phyloP scores from a whole-genome alignment of 2,113 vertebrate species.

The Catharus bicknelli region DNA sequence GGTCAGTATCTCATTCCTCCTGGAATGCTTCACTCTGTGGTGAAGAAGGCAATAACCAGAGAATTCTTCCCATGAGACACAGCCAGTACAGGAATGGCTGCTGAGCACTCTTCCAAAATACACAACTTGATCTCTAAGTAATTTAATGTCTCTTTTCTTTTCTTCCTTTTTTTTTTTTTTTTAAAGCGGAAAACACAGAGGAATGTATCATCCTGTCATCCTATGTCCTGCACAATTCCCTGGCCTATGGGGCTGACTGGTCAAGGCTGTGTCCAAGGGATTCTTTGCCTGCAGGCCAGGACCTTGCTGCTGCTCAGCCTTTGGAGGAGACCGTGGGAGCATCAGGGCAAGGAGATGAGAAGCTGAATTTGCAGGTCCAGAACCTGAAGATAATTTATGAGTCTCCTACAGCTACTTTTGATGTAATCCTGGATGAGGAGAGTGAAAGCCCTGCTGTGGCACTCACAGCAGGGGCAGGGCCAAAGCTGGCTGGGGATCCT shows the following conservation, averaged over 20 bases:
- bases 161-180: too few relatives aligned
- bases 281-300: not conserved
- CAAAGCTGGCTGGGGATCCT: not conserved
- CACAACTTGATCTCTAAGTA: not conserved
- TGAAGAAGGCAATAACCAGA: not conserved
- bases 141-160: not conserved
- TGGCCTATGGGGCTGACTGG: conserved; percentile 95
- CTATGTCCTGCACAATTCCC: conserved; percentile 83
- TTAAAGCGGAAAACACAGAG: conserved; percentile 72
- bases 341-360: not conserved
- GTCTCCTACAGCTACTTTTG: conserved; percentile 81
- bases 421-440: conserved; percentile 75
- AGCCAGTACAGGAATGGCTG: not conserved
- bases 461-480: not conserved
- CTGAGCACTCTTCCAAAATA: not conserved
- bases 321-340: not conserved
- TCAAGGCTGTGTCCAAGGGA: conserved; percentile 73
- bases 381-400: conserved; percentile 81
- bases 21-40: not conserved
- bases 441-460: conserved; percentile 60
- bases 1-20: not conserved
- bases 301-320: conserved; percentile 15
- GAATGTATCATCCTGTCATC: conserved; percentile 77
- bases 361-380: conserved; percentile 12
- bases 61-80: not conserved